A percentile compares a stretch with the other conserved stretches of the same genome.
Evolutionary conservation across 2,113 vertebrate species (phyloP).

Genomic region (Coracopsis vasa): DNA sequence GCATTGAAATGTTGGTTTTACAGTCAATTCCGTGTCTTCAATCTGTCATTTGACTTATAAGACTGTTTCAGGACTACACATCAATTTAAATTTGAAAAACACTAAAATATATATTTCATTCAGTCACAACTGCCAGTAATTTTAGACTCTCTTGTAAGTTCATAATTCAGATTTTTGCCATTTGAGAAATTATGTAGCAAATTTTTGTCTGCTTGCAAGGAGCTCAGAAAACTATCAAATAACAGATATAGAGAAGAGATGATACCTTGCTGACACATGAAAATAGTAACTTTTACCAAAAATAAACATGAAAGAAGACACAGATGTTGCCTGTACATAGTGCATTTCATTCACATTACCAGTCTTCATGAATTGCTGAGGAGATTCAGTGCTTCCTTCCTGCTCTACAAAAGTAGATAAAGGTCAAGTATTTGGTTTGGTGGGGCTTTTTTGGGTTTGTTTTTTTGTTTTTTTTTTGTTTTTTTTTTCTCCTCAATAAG

Average conservation of each 20-base stretch:
- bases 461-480: fast-evolving
- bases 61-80: background rate
- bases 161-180: background rate
- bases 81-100: background rate
- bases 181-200: background rate
- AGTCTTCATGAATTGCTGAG: background rate
- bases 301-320: background rate
- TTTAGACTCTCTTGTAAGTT: background rate
- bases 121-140: background rate
- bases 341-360: background rate
- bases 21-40: background rate
- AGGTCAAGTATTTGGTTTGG: background rate
- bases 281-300: background rate
- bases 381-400: background rate
- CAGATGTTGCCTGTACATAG: background rate
- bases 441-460: background rate
- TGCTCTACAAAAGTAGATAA: background rate
- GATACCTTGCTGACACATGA: background rate
- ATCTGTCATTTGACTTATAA: background rate
- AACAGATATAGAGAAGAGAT: background rate
- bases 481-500: background rate
- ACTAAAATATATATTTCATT: background rate
- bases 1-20: background rate
- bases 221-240: background rate
- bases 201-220: background rate